These are phyloP conservation scores for Metallyticus violacea DNA, from an alignment of 2,888 invertebrate genomes.

Conservation along the genomic window DNA sequence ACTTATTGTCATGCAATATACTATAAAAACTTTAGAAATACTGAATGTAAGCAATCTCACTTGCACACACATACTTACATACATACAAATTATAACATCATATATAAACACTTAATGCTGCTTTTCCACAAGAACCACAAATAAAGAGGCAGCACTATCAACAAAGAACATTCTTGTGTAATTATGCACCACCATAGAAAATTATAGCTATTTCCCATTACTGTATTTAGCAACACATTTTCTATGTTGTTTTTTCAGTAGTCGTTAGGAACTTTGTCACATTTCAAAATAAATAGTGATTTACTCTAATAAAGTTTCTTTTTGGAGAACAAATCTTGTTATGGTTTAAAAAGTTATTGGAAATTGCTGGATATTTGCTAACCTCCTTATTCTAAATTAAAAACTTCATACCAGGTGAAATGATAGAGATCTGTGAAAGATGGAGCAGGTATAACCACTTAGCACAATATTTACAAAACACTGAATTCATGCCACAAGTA, in stretches of 20 bases:
- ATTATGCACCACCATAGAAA: not conserved
- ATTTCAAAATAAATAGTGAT: too few relatives aligned
- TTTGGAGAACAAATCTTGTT: too few relatives aligned
- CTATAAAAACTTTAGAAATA: slow-evolving; percentile 15
- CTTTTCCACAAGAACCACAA: not conserved
- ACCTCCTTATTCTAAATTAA: too few relatives aligned
- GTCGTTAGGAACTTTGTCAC: not conserved
- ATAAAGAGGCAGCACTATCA: not conserved
- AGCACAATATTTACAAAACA: too few relatives aligned
- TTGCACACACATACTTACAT: not conserved
- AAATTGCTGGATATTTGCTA: too few relatives aligned
- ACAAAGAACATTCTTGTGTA: not conserved
- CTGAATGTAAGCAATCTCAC: slow-evolving; percentile 9
- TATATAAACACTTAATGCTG: not conserved
- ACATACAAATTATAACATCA: not conserved
- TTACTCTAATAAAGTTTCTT: too few relatives aligned
- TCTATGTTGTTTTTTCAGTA: not conserved
- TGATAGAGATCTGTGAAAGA: too few relatives aligned
- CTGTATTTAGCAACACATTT: not conserved
- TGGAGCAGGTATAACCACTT: too few relatives aligned
- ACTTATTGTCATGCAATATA: slow-evolving; percentile 24
- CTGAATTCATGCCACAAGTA: too few relatives aligned
- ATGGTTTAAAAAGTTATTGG: too few relatives aligned
- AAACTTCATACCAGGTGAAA: too few relatives aligned
- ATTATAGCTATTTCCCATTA: not conserved